Conservation (phyloP, 2,113 vertebrate species). For the Zapornia atra region DNA sequence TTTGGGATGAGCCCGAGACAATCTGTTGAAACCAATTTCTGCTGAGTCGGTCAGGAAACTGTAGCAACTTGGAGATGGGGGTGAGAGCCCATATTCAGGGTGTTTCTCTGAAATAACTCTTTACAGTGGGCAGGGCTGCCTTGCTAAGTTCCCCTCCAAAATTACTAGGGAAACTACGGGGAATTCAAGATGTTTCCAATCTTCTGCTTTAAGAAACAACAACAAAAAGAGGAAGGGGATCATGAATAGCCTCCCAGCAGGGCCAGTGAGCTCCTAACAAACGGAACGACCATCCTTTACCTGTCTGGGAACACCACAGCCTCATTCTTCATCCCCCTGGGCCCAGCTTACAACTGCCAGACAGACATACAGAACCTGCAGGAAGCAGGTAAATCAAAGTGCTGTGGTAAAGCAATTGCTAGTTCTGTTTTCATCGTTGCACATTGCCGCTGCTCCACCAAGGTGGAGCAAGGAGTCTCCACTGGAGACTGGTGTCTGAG, state of each 20-base stretch:
- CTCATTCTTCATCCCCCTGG: fast-evolving
- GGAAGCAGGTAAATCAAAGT: background rate
- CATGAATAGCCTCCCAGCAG: background rate
- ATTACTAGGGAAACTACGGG: slow-evolving; percentile 49
- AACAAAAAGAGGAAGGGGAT: background rate
- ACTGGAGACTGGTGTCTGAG: background rate
- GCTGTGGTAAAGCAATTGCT: background rate
- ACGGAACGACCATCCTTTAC: background rate
- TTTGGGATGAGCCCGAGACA: background rate
- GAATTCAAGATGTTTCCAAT: slow-evolving; percentile 63
- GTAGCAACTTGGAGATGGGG: background rate
- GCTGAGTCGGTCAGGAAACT: background rate
- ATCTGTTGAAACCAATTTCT: background rate
- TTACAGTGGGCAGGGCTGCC: background rate
- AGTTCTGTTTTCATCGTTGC: background rate
- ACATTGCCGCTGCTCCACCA: too few relatives aligned
- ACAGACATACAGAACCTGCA: fast-evolving
- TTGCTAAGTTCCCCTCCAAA: background rate
- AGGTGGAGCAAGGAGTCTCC: too few relatives aligned
- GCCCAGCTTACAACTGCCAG: background rate
- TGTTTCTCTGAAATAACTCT: background rate
- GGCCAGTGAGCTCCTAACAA: background rate
- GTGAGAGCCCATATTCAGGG: background rate
- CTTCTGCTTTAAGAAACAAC: slow-evolving; percentile 50
- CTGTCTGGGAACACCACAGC: background rate